Evolutionary conservation across 92 coral and sea anemone genomes (phyloP), one percentile per base, ranked within the genome.

Genomic region (Phenganax subtilis): DNA sequence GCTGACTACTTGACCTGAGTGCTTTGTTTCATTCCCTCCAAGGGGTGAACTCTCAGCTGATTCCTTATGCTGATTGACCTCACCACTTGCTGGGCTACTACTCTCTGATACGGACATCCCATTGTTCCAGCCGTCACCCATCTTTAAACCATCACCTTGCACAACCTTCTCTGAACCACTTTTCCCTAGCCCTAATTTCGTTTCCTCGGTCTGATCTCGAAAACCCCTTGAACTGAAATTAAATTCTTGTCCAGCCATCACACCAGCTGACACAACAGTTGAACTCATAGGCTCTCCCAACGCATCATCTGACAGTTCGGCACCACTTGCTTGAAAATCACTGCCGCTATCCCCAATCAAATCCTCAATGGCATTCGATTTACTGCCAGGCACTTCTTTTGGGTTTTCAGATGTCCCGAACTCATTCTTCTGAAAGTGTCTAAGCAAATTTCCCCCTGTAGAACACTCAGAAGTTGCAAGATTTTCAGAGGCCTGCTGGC

Each of bases 321-420:
- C 25, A 0, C 54, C 73, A 25, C 83, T 79, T 7, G 65, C 74
- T 51, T 79, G 74, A 63, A 79, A 79, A 54, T 79, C 74, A 14
- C 83, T 63, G 58, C 16, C 74, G 53, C 65, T 73, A 64, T 64
- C 83, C 10, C 83, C 83, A 7, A 79, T 51, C 51, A 79, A 64
- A 54, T 79, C 83, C 25, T 79, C 83, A 17, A 79, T 56, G n/a
- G 65, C 69, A 9, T 73, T 79, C 16, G 20, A 10, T 55, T 73
- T 73, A 10, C 61, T 79, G 55, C 65, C 69, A 51, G 51, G 25
- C 6, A 61, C 83, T 65, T 79, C 83, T 29, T 10, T 12, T 3
- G 0, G 2, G 7, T 47, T 12, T 6, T 30, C 12, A 29, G 9
- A 30, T 20, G 59, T 20, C 14, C 51, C 6, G n/a, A 73, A 8